These are phyloP conservation scores for Calameuta filiformis DNA, from an alignment of 2,888 invertebrate species.

Conservation along the genomic window DNA sequence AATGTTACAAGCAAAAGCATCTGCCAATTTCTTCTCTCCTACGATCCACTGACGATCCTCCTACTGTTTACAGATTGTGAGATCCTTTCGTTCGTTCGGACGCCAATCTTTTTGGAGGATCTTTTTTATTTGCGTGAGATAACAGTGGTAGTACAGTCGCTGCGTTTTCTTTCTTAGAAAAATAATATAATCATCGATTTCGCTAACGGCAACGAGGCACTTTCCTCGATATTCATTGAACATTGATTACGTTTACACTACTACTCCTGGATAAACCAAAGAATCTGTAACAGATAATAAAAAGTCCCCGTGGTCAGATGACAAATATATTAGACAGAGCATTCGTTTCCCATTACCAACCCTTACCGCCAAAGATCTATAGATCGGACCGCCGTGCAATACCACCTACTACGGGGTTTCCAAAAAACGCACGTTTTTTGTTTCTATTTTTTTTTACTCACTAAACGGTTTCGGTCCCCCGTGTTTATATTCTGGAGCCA, in stretches of 20 bases:
- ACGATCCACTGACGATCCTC: neutral
- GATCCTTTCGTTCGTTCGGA: too few species aligned
- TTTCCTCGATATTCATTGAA: neutral
- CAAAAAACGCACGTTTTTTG: conserved; percentile 15
- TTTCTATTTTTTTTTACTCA: conserved; percentile 42
- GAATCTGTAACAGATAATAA: conserved; percentile 51
- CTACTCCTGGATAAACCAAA: conserved; percentile 46
- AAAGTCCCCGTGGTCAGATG: neutral
- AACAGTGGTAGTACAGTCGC: neutral
- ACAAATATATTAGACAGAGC: neutral
- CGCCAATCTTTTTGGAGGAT: neutral
- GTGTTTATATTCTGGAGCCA: neutral
- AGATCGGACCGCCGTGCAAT: neutral
- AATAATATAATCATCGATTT: neutral
- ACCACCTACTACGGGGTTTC: conserved; percentile 11
- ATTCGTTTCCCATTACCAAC: neutral
- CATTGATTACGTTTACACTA: conserved; percentile 42
- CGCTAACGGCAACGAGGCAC: neutral
- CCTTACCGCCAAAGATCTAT: neutral
- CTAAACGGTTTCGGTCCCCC: conserved; percentile 25
- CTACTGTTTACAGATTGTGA: neutral
- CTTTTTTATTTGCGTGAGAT: neutral
- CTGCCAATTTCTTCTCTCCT: neutral
- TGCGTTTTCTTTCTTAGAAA: neutral
- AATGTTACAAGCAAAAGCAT: conserved; percentile 32